Conservation (phyloP, 2,797 vertebrate genomes). For the Myotis pilosus region DNA sequence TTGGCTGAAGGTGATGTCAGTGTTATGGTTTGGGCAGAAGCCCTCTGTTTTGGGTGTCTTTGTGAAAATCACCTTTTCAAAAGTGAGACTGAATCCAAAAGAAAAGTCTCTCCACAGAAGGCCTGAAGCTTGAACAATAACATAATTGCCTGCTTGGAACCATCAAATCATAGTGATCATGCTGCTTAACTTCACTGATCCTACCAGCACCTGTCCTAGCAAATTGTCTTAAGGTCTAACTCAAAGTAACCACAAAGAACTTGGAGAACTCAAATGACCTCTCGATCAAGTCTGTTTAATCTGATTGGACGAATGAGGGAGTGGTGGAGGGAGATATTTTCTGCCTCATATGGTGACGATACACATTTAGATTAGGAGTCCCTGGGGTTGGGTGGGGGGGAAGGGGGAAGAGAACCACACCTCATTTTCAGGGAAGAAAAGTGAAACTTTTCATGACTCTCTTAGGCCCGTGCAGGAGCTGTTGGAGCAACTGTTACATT, state of each 20-base stretch:
- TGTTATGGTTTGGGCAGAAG: neutral
- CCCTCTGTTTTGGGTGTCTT: neutral
- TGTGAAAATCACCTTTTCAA: neutral
- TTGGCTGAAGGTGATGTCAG: neutral
- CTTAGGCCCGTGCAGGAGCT: neutral
- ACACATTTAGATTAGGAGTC: neutral
- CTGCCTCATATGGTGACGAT: neutral
- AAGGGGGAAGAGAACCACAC: too few relatives aligned
- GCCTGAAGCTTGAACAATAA: neutral
- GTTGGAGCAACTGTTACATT: neutral
- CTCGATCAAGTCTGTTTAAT: neutral
- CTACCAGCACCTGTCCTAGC: neutral
- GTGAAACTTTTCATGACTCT: neutral
- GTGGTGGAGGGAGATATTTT: neutral
- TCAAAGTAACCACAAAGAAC: neutral
- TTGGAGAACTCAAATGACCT: neutral
- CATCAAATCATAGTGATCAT: neutral
- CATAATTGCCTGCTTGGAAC: neutral
- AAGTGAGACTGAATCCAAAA: neutral
- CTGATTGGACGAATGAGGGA: neutral
- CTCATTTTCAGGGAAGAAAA: neutral
- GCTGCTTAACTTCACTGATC: neutral
- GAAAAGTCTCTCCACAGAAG: neutral
- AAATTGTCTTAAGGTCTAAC: neutral
- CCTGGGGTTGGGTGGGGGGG: too few relatives aligned